A percentile compares a stretch with the other conserved stretches of the same genome.
Evolutionary conservation across 2,888 invertebrate species (phyloP).

Genomic region (Balanococcus diminutus): DNA sequence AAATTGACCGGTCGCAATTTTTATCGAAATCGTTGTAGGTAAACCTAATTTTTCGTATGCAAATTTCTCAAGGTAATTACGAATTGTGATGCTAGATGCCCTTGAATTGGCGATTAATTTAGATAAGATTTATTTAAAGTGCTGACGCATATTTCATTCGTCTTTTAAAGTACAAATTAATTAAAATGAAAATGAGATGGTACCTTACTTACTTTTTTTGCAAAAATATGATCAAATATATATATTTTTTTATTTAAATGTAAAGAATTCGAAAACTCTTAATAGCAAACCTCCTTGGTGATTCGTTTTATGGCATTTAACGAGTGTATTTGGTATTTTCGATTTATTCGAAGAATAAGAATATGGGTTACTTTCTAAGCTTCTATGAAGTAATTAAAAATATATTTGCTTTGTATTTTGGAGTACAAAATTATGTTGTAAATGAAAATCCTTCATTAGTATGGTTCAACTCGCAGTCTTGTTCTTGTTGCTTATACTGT

Average conservation of each 20-base stretch:
- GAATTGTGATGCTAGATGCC: not conserved
- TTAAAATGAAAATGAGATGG: not conserved
- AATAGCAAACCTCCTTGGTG: not conserved
- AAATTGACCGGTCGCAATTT: not conserved
- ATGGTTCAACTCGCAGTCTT: not conserved
- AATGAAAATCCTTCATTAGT: not conserved
- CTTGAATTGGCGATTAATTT: not conserved
- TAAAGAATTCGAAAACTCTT: not conserved
- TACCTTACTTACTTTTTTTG: not conserved
- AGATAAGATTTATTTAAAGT: not conserved
- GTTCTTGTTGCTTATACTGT: not conserved
- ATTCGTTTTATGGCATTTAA: no score
- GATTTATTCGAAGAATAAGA: not conserved
- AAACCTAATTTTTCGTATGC: not conserved
- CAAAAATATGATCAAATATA: no score
- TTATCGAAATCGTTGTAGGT: not conserved
- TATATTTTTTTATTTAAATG: no score
- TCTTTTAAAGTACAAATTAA: not conserved
- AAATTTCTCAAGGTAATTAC: not conserved
- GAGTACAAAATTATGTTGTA: not conserved
- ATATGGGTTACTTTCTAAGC: not conserved
- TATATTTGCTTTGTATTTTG: not conserved
- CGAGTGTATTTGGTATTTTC: not conserved
- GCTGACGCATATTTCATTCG: not conserved
- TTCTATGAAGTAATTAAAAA: not conserved